Evolutionary conservation across 1,140 invertebrate species (phyloP), one percentile per base, ranked within the genome.

Genomic region (Amyelois transitella): DNA sequence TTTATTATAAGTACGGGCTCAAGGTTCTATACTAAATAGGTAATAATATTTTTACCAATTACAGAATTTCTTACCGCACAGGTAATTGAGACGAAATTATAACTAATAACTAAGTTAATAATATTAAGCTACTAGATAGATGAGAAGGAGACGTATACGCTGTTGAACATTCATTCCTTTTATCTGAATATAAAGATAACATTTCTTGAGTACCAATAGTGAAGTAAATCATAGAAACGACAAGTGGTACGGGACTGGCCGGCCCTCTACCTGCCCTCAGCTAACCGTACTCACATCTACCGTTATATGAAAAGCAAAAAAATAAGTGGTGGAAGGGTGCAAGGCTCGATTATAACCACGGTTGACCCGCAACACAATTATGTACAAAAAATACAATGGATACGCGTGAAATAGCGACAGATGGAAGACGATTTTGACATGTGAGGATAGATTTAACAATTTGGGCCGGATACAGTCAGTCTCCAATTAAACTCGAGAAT

Each of bases 361-460:
- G 20, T 51, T 62, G 54, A 56, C 60, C 55, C 45, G 48, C 24
- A 51, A 22, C 14, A 28, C 44, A 48, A 47, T 55, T 49, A 28
- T 38, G 53, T 10, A 55, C 12, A 38, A 57, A 55, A 53, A 22
- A 51, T 20, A 45, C 44, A 47, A 53, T 43, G 43, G 22, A 51
- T 47, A 22, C 25, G 61, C 53, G 52, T 63, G 61, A 59, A 59
- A 58, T 53, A 55, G 52, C 45, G 50, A 53, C 61, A 63, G 52
- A 43, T 63, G 61, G 19, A 22, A 52, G 55, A 58, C 53, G 18
- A 51, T 18, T 28, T 44, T 55, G 56, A 55, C 56, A 44, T 51
- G 55, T 50, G 45, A 20, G 2, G 19, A n/a, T 18, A 6, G 4
- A n/a, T 1, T 10, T 43, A 44, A 51, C 10, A 32, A 52, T 20